Base-by-base conservation (phyloP, 2,888 invertebrate species). In the Tenodera sinensis region DNA sequence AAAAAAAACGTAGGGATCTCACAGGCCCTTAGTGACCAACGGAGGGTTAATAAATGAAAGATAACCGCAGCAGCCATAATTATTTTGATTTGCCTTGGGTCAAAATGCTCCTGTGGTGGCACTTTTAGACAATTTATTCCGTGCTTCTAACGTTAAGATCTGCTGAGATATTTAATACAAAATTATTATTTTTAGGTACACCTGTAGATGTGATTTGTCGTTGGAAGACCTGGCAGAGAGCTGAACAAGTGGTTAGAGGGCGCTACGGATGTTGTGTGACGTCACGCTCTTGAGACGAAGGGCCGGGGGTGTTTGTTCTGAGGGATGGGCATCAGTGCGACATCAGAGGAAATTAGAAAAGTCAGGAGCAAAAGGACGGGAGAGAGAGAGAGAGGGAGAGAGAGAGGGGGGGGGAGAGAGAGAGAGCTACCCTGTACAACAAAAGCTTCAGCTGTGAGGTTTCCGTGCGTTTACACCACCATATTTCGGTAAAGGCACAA, bases 341-440 rank as follows among this genome's bases (percentile, higher is more conserved):
- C 86, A 86, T 71, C 86, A 86, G 71, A 86, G 86, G 86, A 86
- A 86, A 86, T 86, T 86, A 86, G 86, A 86, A 86, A 86, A 86
- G 86, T 81, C 86, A 27, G 85, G 54, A 54, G 54, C 85, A 85
- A 85, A 54, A 28, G n/a, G 28, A 25, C 20, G 25, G 25, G n/a
- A n/a, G n/a, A n/a, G n/a, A n/a, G n/a, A n/a, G n/a, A 30, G 30
- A 30, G 30, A 30, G 30, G 30, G 2, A 30, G 30, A 30, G 30
- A 30, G 30, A 30, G 30, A 54, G 54, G 0, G 20, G 4, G 20
- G 0, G 20, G 2, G 54, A 54, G 54, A 20, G 54, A 1, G 54
- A 71, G 8, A 25, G 15, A 25, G 54, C 54, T 71, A 71, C 54
- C 54, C 54, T 20, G 15, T 71, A 20, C 54, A 71, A 71, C 54